Evolutionary conservation across 2,888 invertebrate species (phyloP).

Genomic region (Tenthredo amoena): DNA sequence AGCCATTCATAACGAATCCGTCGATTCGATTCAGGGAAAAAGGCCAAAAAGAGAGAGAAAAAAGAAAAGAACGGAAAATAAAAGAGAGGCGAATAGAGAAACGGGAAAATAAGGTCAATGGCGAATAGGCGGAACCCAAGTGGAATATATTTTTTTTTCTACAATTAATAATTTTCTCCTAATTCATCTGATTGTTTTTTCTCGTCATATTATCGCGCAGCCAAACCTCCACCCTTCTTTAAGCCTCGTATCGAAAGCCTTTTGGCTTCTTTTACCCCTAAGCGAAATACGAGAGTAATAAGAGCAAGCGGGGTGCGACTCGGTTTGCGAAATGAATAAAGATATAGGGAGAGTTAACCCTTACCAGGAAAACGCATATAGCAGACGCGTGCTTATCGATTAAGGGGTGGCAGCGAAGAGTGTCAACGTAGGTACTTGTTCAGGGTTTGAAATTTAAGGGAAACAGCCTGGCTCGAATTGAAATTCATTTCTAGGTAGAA

Average conservation of each 20-base stretch:
- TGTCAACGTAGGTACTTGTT: conserved; percentile 29
- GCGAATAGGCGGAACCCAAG: background rate
- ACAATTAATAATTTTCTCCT: background rate
- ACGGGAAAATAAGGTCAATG: background rate
- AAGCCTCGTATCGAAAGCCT: background rate
- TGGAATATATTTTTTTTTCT: background rate
- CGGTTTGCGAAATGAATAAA: conserved; percentile 48
- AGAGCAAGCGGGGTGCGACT: conserved; percentile 39
- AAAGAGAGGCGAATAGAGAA: background rate
- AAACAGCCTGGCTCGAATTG: background rate
- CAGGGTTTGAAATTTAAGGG: background rate
- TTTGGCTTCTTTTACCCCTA: conserved; percentile 5
- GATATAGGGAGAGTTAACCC: conserved; percentile 49
- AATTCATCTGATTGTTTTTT: background rate
- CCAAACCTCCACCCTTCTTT: background rate
- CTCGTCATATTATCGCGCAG: background rate
- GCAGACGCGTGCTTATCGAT: conserved; percentile 41
- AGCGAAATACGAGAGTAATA: conserved; percentile 3
- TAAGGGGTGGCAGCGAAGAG: conserved; percentile 14
- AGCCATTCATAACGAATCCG: conserved; percentile 9
- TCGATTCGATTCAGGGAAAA: background rate
- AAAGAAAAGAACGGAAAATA: background rate
- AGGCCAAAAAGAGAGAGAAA: background rate
- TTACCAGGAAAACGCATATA: conserved; percentile 29
- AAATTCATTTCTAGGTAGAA: conserved; percentile 4